Evolutionary conservation across 2,797 vertebrate species (phyloP).

Genomic region (Luscinia megarhynchos): DNA sequence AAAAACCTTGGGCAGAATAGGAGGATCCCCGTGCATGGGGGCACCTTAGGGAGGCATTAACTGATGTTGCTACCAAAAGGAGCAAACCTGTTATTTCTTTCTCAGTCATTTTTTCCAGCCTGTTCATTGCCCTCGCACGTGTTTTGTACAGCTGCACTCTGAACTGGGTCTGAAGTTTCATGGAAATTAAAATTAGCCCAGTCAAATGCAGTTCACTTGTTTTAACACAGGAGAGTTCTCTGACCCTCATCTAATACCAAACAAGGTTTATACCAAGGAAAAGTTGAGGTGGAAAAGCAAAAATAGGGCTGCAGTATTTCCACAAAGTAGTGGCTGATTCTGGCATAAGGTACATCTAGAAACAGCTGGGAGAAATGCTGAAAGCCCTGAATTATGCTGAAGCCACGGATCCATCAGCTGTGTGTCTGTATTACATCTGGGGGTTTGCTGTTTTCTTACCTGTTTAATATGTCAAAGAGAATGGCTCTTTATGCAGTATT

Average conservation of each 20-base stretch:
- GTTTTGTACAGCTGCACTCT: fast-evolving
- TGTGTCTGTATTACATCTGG: not conserved
- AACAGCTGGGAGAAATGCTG: not conserved
- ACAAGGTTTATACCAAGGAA: not conserved
- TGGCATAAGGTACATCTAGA: not conserved
- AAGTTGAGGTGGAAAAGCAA: not conserved
- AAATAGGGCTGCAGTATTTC: not conserved
- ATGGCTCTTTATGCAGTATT: not conserved
- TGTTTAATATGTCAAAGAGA: not conserved
- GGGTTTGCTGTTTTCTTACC: not conserved
- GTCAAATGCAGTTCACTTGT: not conserved
- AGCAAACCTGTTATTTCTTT: not conserved
- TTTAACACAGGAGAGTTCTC: not conserved
- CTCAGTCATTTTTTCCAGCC: not conserved
- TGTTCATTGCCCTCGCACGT: fast-evolving
- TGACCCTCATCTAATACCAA: fast-evolving
- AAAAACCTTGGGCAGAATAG: not conserved
- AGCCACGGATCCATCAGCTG: not conserved
- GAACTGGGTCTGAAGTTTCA: not conserved
- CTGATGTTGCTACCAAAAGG: not conserved
- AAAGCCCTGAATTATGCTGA: not conserved
- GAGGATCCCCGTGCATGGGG: not conserved
- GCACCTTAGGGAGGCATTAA: fast-evolving
- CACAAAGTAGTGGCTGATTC: not conserved
- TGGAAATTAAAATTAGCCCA: not conserved